Evolutionary conservation across 2,113 vertebrate species (phyloP).

Genomic region (Origma solitaria): DNA sequence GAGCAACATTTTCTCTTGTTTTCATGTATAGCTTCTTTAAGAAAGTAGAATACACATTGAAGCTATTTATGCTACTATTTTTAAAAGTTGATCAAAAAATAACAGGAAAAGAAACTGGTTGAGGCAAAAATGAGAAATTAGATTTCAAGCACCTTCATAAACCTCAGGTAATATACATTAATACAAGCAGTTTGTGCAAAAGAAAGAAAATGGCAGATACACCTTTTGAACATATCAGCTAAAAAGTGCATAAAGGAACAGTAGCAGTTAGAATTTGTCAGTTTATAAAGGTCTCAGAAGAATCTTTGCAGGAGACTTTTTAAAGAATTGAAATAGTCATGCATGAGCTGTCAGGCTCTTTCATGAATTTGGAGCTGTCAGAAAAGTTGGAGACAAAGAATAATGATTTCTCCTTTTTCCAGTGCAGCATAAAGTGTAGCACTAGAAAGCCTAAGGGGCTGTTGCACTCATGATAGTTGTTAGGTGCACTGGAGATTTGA

Average conservation of each 20-base stretch:
- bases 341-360: background rate
- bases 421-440: background rate
- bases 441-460: background rate
- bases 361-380: background rate
- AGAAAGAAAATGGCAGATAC: background rate
- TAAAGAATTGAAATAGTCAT: background rate
- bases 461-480: background rate
- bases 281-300: background rate
- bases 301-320: background rate
- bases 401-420: background rate
- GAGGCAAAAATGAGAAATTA: background rate
- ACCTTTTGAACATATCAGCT: background rate
- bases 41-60: background rate
- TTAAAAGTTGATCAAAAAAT: background rate
- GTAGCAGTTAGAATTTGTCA: background rate
- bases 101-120: background rate
- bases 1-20: background rate
- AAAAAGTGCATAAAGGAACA: background rate
- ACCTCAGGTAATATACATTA: background rate
- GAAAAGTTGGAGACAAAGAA: background rate
- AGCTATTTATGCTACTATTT: background rate
- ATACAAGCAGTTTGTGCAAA: background rate
- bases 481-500: background rate
- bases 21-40: background rate
- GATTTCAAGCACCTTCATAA: background rate